Base-by-base conservation (phyloP, 1,140 invertebrate species). In the Scaptomyza hsui region DNA sequence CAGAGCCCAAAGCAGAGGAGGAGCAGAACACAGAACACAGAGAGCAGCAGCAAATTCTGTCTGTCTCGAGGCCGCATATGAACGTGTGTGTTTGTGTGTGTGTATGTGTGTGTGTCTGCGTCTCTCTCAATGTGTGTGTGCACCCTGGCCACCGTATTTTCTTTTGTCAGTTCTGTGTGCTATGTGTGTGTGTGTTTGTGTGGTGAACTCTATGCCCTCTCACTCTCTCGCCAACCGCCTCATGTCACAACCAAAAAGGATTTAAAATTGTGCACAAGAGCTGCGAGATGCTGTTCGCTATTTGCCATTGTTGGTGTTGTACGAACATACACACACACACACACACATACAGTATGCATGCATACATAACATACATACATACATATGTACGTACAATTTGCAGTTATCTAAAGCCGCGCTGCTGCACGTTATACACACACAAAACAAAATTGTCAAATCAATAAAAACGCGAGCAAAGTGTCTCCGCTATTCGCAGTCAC, bases 81-180 rank as follows among this genome's bases (percentile, higher is more conserved):
- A 48, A 35, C 64, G 59, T 70, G 15, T 52, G 19, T 13, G 45
- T 37, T 6, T 59, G 51, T 53, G 18, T 35, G 32, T 35, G 32
- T 12, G n/a, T n/a, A n/a, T 37, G 12, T 59, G 51, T 53, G 18
- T 35, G 32, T 35, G 32, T 12, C 7, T 24, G 24, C 24, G 24
- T 37, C 35, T 15, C 19, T 53, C 51, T 24, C 35, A 35, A 9
- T 49, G 45, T 71, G 68, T 71, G 29, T 75, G 55, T 70, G 73
- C 71, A 69, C 57, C 65, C 56, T 67, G 57, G 56, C 72, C 62
- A 72, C 67, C 80, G 80, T 74, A 83, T 86, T 69, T 85, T 86
- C 80, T 85, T 85, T 85, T 85, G 80, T 86, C 80, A 68, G 74
- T 85, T 29, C 26, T 5, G 32, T 29, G 26, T 29, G 1, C 26